phyloP scores from a whole-genome alignment of 2,113 vertebrate species.

The Hepsetus odoe region DNA sequence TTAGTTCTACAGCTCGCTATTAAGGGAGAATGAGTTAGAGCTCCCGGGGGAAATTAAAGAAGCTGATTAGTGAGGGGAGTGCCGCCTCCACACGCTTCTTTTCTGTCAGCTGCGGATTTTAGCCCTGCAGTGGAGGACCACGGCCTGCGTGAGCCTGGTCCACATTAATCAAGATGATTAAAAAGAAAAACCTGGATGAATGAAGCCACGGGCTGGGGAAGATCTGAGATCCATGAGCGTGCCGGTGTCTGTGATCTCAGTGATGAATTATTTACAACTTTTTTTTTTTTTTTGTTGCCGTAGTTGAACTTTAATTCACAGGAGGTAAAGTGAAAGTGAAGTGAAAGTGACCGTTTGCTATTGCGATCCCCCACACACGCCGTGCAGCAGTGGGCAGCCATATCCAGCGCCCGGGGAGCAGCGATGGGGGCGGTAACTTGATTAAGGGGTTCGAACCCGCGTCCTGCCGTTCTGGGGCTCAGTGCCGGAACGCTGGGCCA shows the following conservation, averaged over 20 bases:
- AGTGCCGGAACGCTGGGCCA: too few species aligned
- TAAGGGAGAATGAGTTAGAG: conserved; percentile 25
- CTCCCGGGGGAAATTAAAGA: conserved; percentile 51
- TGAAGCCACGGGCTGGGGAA: conserved; percentile 3
- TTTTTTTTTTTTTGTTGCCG: not conserved
- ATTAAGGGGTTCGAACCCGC: too few species aligned
- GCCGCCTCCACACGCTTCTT: conserved; percentile 6
- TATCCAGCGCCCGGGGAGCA: too few species aligned
- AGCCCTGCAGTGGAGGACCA: not conserved
- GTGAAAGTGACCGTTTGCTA: too few species aligned
- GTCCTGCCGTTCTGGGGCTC: too few species aligned
- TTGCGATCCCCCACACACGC: too few species aligned
- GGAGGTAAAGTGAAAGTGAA: too few species aligned
- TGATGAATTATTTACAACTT: conserved; percentile 18
- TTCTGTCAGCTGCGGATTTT: conserved; percentile 34
- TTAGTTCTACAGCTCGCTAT: conserved; percentile 34
- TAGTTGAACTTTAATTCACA: conserved; percentile 9
- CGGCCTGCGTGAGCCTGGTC: conserved; percentile 24
- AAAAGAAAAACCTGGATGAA: conserved; percentile 17
- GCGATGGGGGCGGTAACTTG: too few species aligned
- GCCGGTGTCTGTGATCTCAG: not conserved
- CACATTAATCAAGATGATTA: conserved; percentile 44
- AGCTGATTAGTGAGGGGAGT: conserved; percentile 38
- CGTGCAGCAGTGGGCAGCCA: too few species aligned
- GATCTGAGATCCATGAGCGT: conserved; percentile 9